Percentiles rank a stretch among this genome's conserved stretches.
These are phyloP conservation scores for Hypsopygia costalis DNA, from an alignment of 2,888 invertebrate species.

Conservation along the genomic window DNA sequence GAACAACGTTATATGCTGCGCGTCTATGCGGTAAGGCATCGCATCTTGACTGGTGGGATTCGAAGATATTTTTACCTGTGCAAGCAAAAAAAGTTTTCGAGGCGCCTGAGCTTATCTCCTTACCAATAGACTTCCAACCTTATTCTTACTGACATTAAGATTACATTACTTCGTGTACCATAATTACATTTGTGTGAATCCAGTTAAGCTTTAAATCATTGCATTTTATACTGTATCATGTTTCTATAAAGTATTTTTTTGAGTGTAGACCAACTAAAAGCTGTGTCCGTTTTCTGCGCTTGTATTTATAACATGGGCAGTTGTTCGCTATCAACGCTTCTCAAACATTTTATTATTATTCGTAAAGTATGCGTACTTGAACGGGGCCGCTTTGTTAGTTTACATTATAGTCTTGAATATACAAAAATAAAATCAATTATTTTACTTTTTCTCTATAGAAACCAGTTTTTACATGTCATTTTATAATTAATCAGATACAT, in stretches of 20 bases:
- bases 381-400: too few species aligned
- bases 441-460: too few species aligned
- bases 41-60: constrained; percentile 61
- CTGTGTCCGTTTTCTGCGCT: constrained; percentile 43
- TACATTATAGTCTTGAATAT: too few species aligned
- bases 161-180: constrained; percentile 22
- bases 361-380: too few species aligned
- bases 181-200: constrained; percentile 54
- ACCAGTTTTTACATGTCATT: too few species aligned
- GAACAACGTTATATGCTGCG: constrained; percentile 19
- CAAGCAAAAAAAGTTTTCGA: constrained; percentile 61
- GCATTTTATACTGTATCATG: constrained; percentile 9
- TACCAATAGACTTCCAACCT: constrained; percentile 20
- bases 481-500: too few species aligned
- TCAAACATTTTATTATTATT: constrained; percentile 38
- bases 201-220: constrained; percentile 23
- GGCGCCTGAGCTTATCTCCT: constrained; percentile 33
- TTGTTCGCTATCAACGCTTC: constrained; percentile 56
- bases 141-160: fast-evolving
- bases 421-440: too few species aligned
- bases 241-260: constrained; percentile 21
- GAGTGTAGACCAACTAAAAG: constrained; percentile 29
- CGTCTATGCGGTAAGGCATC: constrained; percentile 45
- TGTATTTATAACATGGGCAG: constrained; percentile 67
- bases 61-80: constrained; percentile 75